A percentile compares a stretch with the other conserved stretches of the same genome.
phyloP scores from a whole-genome alignment of 2,797 vertebrate species.

The Hylomyscus alleni region DNA sequence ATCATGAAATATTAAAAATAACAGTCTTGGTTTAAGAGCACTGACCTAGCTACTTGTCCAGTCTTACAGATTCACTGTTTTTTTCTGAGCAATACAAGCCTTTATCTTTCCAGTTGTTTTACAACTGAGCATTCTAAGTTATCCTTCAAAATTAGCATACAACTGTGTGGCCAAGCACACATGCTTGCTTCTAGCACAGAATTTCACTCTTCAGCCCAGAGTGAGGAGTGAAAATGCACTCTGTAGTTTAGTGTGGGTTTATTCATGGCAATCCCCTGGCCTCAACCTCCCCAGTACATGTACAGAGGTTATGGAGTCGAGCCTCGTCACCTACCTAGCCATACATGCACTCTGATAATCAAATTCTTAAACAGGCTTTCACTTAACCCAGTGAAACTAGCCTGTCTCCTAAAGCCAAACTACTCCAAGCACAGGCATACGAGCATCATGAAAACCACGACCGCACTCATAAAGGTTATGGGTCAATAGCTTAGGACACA shows the following conservation, averaged over 20 bases:
- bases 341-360: neutral
- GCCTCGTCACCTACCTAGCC: neutral
- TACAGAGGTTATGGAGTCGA: neutral
- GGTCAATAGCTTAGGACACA: neutral
- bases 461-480: neutral
- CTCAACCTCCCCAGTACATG: neutral
- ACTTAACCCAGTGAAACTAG: conserved; percentile 6
- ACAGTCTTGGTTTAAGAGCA: conserved; percentile 39
- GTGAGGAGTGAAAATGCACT: neutral
- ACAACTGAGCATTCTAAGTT: neutral
- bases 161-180: neutral
- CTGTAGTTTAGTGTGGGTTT: neutral
- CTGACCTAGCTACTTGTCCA: neutral
- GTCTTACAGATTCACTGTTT: neutral
- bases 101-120: conserved; percentile 21
- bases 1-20: conserved; percentile 69
- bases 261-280: neutral
- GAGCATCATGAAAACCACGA: neutral
- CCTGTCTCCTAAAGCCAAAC: neutral
- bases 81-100: neutral
- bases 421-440: neutral
- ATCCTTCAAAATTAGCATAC: conserved; percentile 6
- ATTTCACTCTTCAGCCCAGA: neutral
- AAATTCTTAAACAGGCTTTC: neutral
- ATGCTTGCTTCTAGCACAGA: neutral